These are phyloP conservation scores for Daboia siamensis DNA, from an alignment of 2,113 vertebrate species.

Conservation along the genomic window DNA sequence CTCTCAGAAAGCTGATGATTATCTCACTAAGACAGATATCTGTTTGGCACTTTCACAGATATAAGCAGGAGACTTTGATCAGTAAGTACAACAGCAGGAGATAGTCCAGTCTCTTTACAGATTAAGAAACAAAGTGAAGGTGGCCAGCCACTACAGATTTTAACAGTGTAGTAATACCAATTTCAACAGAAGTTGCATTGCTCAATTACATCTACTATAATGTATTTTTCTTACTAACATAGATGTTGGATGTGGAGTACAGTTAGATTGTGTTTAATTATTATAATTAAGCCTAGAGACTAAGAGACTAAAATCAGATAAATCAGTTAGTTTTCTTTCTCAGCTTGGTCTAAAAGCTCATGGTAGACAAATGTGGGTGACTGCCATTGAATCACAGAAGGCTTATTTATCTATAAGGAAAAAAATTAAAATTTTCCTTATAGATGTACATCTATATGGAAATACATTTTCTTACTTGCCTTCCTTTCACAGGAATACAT, in stretches of 20 bases:
- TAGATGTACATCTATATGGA: too few species aligned
- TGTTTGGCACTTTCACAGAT: background rate
- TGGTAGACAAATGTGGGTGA: too few species aligned
- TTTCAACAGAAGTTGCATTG: background rate
- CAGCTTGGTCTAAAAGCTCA: too few species aligned
- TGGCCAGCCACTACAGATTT: background rate
- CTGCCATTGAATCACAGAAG: too few species aligned
- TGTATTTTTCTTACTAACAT: background rate
- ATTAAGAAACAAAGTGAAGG: background rate
- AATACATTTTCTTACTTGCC: too few species aligned
- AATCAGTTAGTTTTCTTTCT: background rate
- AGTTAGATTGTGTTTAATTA: background rate
- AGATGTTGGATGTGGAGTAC: background rate
- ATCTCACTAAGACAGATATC: background rate
- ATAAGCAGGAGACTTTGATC: background rate
- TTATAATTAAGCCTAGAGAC: background rate
- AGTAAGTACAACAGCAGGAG: background rate
- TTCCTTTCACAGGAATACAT: too few species aligned
- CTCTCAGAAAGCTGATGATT: constrained; percentile 7
- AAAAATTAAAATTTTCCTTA: too few species aligned
- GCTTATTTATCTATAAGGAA: too few species aligned
- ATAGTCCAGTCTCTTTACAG: background rate
- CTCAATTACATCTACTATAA: background rate
- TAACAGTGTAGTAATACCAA: background rate
- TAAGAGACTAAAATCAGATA: background rate